These are phyloP conservation scores for Aphelocoma coerulescens DNA, from an alignment of 2,113 vertebrate species.

Conservation along the genomic window DNA sequence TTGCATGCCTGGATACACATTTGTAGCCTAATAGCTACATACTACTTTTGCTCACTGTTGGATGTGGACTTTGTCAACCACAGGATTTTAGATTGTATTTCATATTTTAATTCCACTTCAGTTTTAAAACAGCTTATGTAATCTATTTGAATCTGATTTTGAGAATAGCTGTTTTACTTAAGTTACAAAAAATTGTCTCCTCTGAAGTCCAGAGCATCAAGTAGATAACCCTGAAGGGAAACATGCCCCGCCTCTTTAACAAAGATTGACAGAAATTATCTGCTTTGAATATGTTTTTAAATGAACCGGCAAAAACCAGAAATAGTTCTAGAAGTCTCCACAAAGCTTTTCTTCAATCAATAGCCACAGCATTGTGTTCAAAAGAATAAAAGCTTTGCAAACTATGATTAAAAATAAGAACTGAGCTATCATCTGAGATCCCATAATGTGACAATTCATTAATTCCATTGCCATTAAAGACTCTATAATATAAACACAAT, in stretches of 20 bases:
- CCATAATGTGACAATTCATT: neutral
- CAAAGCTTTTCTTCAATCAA: neutral
- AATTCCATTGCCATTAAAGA: neutral
- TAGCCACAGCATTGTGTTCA: neutral
- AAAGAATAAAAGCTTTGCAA: neutral
- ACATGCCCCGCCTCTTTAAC: neutral
- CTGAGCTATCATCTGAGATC: neutral
- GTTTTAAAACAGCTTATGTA: neutral
- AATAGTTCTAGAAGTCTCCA: neutral
- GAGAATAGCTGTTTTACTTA: neutral
- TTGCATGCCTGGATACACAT: neutral
- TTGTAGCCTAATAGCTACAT: neutral
- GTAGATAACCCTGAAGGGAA: neutral
- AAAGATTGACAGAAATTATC: neutral
- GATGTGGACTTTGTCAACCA: neutral
- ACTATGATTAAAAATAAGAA: neutral
- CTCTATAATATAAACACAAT: neutral
- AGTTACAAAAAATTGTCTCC: neutral
- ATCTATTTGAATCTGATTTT: neutral
- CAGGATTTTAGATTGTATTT: neutral
- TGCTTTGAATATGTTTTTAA: neutral
- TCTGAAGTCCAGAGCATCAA: neutral
- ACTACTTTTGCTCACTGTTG: neutral
- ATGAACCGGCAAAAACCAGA: neutral
- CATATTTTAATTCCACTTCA: neutral